Evolutionary conservation across 2,888 invertebrate species (phyloP), one percentile per base, ranked within the genome.

Genomic region (Tachina fera): DNA sequence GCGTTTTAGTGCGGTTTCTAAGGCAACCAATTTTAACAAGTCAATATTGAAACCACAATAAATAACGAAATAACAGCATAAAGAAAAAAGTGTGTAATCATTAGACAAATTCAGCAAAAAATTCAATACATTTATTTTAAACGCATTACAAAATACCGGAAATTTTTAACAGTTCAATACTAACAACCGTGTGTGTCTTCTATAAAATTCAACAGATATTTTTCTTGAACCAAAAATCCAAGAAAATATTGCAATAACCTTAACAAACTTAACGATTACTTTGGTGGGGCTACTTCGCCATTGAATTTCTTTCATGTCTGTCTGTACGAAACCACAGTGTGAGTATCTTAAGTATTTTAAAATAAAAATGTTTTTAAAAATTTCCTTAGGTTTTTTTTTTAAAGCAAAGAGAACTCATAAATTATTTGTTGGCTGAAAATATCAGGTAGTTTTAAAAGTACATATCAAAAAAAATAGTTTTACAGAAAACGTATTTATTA

Each of bases 271-370:
- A 53, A 68, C 39, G n/a, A 49, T 56, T n/a, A 19, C 53, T 78
- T 80, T 83, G 61, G 71, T 58, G 72, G 58, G 65, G 56, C 72
- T 72, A 61, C 67, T 61, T 43, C 41, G 71, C 60, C 67, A 79
- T 61, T 61, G 53, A 58, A 61, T 45, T 67, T 60, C 19, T 67
- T 80, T 71, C n/a, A 68, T 58, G 83, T 31, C 45, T 45, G 80
- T 83, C 72, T 83, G 83, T 86, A 86, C 83, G 67, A 67, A 86
- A 76, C 56, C 79, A 76, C 49, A 83, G 86, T 83, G 86, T 86
- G 80, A 86, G 86, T 86, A 86, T 72, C 63, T 63, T 22, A 6
- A 43, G 47, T 39, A 63, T 45, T 65, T 63, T 13, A 22, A 43
- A 63, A n/a, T 65, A 19, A 9, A 47, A 47, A 22, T 39, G 13